phyloP scores from a whole-genome alignment of 2,113 vertebrate species.

The Forbesichthys agassizii region DNA sequence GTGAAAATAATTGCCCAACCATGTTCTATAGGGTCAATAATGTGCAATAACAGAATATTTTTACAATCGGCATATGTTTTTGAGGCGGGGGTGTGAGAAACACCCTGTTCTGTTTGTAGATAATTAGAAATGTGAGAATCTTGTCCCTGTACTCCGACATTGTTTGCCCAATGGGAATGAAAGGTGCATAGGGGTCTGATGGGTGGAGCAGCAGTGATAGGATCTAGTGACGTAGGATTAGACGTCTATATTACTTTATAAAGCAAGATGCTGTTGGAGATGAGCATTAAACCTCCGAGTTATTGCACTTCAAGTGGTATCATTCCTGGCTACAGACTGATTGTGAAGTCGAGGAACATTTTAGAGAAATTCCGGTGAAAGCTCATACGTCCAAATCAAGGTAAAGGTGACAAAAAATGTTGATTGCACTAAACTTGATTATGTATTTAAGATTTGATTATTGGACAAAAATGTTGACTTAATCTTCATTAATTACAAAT shows the following conservation, averaged over 20 bases:
- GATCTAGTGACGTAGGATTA: neutral
- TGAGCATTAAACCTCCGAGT: neutral
- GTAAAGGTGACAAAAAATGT: neutral
- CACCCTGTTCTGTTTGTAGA: constrained; percentile 63
- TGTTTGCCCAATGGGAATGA: constrained; percentile 36
- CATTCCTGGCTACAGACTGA: neutral
- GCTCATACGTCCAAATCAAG: neutral
- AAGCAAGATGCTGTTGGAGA: constrained; percentile 9
- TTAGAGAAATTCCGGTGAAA: neutral
- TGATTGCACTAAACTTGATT: no score
- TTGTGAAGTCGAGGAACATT: constrained; percentile 9
- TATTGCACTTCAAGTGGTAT: constrained; percentile 1
- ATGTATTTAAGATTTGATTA: neutral
- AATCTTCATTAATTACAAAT: neutral
- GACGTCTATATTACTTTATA: constrained; percentile 42
- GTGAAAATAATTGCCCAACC: no score
- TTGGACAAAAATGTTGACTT: neutral
- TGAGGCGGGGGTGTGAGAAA: neutral
- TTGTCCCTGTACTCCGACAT: constrained; percentile 24
- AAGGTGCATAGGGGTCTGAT: constrained; percentile 34
- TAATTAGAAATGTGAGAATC: constrained; percentile 64
- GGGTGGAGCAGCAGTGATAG: constrained; percentile 12
- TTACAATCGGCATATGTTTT: no score
- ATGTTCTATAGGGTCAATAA: no score
- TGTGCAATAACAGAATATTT: no score